Evolutionary conservation across 2,113 vertebrate genomes (phyloP).

Genomic region (Nematolebias whitei): DNA sequence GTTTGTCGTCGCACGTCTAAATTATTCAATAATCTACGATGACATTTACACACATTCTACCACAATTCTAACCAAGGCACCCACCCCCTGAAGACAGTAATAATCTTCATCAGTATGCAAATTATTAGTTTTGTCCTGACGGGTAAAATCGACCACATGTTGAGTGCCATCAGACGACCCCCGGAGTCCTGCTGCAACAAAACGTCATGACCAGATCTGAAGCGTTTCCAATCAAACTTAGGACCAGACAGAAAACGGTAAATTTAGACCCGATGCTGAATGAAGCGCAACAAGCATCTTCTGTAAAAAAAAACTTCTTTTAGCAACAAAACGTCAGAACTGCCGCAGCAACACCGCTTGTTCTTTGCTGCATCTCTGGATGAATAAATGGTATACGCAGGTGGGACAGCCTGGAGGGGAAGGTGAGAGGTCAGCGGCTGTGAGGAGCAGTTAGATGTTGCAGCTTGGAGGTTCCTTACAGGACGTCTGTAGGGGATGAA

Average conservation of each 20-base stretch:
- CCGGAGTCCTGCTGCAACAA: background rate
- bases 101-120: conserved; percentile 4
- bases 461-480: too few species aligned
- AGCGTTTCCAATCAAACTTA: background rate
- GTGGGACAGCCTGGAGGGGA: too few species aligned
- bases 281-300: too few species aligned
- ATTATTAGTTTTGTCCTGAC: background rate
- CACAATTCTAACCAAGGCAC: background rate
- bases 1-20: background rate
- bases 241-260: background rate
- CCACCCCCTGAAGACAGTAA: background rate
- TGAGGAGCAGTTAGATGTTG: too few species aligned
- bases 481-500: too few species aligned
- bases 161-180: background rate
- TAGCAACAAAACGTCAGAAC: too few species aligned
- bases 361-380: too few species aligned
- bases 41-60: conserved; percentile 1
- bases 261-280: background rate
- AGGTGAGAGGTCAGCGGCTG: too few species aligned
- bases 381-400: too few species aligned
- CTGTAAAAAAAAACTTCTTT: background rate
- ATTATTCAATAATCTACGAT: background rate
- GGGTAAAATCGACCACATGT: background rate
- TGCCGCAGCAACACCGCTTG: too few species aligned
- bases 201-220: background rate